phyloP scores from a whole-genome alignment of 2,113 vertebrate species.

The Grammomys surdaster region DNA sequence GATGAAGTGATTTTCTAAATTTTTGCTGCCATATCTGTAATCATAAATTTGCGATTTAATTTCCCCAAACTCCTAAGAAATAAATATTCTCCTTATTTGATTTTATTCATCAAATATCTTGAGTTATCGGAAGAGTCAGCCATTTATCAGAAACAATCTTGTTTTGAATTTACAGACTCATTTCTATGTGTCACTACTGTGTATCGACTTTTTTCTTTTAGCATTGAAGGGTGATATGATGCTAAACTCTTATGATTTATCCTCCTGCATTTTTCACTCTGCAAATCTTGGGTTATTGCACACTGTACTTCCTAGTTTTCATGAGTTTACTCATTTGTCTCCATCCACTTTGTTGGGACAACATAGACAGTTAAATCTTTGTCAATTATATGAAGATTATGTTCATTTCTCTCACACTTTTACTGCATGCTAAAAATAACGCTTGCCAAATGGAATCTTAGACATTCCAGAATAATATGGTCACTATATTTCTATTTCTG shows the following conservation, averaged over 20 bases:
- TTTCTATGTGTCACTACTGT: constrained; percentile 38
- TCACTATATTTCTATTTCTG: constrained; percentile 67
- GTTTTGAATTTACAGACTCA: constrained; percentile 39
- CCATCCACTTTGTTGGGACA: background rate
- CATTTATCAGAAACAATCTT: constrained; percentile 48
- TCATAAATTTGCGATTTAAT: constrained; percentile 27
- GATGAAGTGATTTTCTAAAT: constrained; percentile 19
- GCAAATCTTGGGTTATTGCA: constrained; percentile 34
- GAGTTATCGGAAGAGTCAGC: constrained; percentile 10
- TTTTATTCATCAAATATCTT: constrained; percentile 50
- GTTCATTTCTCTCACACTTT: constrained; percentile 49
- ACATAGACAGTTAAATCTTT: constrained; percentile 2
- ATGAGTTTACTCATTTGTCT: constrained; percentile 9
- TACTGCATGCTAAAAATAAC: constrained; percentile 60
- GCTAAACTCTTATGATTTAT: background rate
- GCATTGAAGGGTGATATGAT: constrained; percentile 19
- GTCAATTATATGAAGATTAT: constrained; percentile 10
- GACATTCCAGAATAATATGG: constrained; percentile 28
- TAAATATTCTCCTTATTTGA: constrained; percentile 40
- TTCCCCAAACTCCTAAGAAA: background rate
- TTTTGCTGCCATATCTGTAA: constrained; percentile 47
- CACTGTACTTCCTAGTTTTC: background rate
- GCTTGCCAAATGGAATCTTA: constrained; percentile 68
- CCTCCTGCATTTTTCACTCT: constrained; percentile 43
- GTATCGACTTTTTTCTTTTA: constrained; percentile 41